Conservation (phyloP, 2,797 vertebrate species). For the Enteromius paludinosus region DNA sequence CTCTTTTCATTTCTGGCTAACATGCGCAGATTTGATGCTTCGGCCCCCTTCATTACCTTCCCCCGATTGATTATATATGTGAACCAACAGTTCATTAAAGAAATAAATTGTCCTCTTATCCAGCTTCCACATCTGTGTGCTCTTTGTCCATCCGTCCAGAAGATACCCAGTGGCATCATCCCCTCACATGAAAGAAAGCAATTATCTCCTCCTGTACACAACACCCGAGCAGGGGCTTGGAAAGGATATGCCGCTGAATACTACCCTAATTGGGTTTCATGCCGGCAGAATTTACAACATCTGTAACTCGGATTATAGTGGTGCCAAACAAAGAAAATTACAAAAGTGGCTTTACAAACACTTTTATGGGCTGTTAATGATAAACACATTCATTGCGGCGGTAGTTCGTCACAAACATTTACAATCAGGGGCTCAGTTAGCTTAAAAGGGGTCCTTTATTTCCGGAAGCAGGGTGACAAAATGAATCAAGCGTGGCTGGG, state of each 20-base stretch:
- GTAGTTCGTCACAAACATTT: slow-evolving; percentile 57
- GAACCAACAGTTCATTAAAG: slow-evolving; percentile 56
- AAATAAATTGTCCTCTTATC: slow-evolving; percentile 47
- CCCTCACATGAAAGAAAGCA: slow-evolving; percentile 55
- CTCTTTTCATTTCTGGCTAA: slow-evolving; percentile 40
- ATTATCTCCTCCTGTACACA: slow-evolving; percentile 61
- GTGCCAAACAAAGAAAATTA: slow-evolving; percentile 66
- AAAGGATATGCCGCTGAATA: slow-evolving; percentile 63
- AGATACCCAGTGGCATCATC: slow-evolving; percentile 52
- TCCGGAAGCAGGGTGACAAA: slow-evolving; percentile 36
- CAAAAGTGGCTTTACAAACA: slow-evolving; percentile 68
- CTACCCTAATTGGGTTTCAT: slow-evolving; percentile 67
- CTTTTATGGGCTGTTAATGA: slow-evolving; percentile 70
- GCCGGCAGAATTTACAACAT: slow-evolving; percentile 68
- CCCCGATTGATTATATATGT: slow-evolving; percentile 48
- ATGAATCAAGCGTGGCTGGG: slow-evolving; percentile 31
- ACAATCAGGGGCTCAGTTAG: slow-evolving; percentile 50
- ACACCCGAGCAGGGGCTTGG: slow-evolving; percentile 35
- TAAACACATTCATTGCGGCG: slow-evolving; percentile 62
- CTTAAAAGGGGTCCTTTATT: slow-evolving; percentile 41
- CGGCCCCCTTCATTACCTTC: slow-evolving; percentile 32
- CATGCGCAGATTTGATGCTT: slow-evolving; percentile 19
- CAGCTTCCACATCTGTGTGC: slow-evolving; percentile 44
- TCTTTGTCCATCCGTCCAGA: slow-evolving; percentile 61
- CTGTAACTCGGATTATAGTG: slow-evolving; percentile 70